Base-by-base conservation (phyloP, 2,113 vertebrate genomes). In the Laterallus jamaicensis region DNA sequence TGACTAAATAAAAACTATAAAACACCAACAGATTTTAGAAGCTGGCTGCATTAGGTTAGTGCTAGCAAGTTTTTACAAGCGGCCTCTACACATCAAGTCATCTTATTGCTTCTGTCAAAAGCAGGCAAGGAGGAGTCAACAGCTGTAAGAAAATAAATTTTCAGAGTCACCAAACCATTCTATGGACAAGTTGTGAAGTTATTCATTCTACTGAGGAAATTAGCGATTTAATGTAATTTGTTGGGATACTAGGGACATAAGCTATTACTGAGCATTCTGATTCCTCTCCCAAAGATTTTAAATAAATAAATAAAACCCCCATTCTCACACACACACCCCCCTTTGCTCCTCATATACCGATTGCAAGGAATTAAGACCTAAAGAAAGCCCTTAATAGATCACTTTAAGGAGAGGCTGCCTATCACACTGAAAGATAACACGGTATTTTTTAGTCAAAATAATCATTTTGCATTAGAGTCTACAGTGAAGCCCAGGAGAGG, bases 401-500 rank as follows among this genome's bases (percentile, higher is more conserved):
- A 75, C 4, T 59, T 93, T 50, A 66, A 88, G 74, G 39, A 88
- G 25, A 69, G 32, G 68, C 31, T 47, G 37, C 22, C 50, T 60
- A 76, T 21, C 2, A 2, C 14, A 26, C 0, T 73, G 26, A 93
- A 85, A 28, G 19, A 87, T 50, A 68, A 52, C 19, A 56, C 6
- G 6, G 15, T 62, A 66, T 62, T 79, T 75, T 84, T 76, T 59
- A 85, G 50, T 85, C 55, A 82, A 90, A 95, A 82, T 77, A 80
- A 89, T 55, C 55, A 82, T 82, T 87, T 84, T 69, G 29, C 58
- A 91, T 58, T 54, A 73, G 62, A 87, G 54, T 69, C 77, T 39
- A 88, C 58, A 47, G 70, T 74, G 31, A 93, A 97, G 92, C 56
- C 71, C 71, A 66, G 28, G 54, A 91, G 71, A 91, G 67, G 67